phyloP scores from a whole-genome alignment of 2,797 vertebrate species.

The Zonotrichia albicollis region DNA sequence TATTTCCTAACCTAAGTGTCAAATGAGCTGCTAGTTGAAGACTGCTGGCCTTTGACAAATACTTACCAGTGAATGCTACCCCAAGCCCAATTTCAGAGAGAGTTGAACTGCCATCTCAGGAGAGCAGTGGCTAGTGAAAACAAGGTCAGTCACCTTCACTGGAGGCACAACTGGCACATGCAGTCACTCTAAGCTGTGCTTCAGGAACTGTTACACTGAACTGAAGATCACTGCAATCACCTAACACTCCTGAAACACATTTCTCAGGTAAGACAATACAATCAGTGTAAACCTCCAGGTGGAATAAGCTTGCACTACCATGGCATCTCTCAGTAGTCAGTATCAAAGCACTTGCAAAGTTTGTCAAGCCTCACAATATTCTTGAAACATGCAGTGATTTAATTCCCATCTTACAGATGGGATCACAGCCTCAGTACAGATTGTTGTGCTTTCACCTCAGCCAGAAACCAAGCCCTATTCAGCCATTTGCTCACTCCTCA shows the following conservation, averaged over 20 bases:
- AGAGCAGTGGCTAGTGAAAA: background rate
- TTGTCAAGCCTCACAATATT: conserved; percentile 29
- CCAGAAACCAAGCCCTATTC: background rate
- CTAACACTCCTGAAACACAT: background rate
- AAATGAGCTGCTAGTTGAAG: background rate
- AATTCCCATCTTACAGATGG: background rate
- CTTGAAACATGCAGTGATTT: background rate
- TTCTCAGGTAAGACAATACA: background rate
- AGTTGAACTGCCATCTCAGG: background rate
- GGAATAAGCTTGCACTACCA: background rate
- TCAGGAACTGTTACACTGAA: background rate
- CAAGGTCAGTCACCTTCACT: background rate
- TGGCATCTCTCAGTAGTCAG: background rate
- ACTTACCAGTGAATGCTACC: background rate
- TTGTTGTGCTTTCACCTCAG: background rate
- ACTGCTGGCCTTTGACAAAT: background rate
- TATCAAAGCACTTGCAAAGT: conserved; percentile 19
- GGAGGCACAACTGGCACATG: background rate
- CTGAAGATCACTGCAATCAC: background rate
- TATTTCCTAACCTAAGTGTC: background rate
- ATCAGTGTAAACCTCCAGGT: background rate
- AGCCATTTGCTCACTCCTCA: background rate
- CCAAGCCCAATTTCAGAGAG: background rate
- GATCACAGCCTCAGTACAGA: conserved; percentile 5
- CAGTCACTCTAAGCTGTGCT: background rate